Evolutionary conservation across 1,140 invertebrate genomes (phyloP).

Genomic region (Penaeus chinensis): DNA sequence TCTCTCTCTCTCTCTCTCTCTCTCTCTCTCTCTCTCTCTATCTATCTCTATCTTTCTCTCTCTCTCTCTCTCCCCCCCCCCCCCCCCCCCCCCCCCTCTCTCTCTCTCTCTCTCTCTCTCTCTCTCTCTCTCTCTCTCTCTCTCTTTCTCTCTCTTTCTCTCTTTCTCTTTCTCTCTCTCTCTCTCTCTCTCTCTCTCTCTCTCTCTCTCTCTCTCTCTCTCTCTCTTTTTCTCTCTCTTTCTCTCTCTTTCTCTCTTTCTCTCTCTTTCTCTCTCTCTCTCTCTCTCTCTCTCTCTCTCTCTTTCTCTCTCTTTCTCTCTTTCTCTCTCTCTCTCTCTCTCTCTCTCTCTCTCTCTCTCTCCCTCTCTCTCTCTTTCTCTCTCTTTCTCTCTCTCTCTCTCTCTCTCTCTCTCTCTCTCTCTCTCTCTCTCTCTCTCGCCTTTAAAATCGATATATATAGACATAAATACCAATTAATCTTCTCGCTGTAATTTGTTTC

Average conservation of each 20-base stretch:
- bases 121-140: conserved; percentile 32
- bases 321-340: conserved; percentile 33
- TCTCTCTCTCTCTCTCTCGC: conserved; percentile 31
- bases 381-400: not conserved
- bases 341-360: conserved; percentile 13
- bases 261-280: conserved; percentile 39
- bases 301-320: conserved; percentile 23
- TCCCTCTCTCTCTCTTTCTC: too few species aligned
- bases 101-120: conserved; percentile 11
- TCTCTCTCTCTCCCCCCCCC: too few species aligned
- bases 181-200: conserved; percentile 8
- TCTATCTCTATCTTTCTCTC: not conserved
- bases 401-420: conserved; percentile 34
- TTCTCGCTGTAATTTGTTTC: not conserved
- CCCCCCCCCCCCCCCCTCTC: not conserved
- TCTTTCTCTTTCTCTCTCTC: conserved; percentile 22
- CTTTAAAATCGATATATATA: not conserved
- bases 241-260: conserved; percentile 39
- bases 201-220: conserved; percentile 35
- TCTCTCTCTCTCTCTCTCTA: conserved; percentile 1
- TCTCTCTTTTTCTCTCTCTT: conserved; percentile 31
- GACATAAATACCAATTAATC: not conserved
- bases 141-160: conserved; percentile 28
- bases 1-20: conserved; percentile 23
- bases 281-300: conserved; percentile 27